Conservation (phyloP, 1,140 invertebrate species). For the Epicauta chinensis region DNA sequence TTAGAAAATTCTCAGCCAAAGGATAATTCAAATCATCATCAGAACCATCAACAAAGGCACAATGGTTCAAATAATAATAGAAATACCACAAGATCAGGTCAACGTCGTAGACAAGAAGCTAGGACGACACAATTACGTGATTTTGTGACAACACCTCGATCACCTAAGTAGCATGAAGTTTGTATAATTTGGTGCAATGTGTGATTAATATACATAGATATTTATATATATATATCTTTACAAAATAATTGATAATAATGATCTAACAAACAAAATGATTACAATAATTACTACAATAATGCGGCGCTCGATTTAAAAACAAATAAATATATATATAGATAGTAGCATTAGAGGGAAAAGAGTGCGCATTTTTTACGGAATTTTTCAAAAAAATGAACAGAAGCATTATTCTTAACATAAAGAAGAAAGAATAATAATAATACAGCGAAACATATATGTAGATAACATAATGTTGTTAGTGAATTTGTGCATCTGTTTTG, state of each 20-base stretch:
- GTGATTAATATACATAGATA: not conserved
- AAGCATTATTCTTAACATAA: no score
- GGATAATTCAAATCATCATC: not conserved
- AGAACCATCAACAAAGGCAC: slow-evolving; percentile 1
- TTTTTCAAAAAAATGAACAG: no score
- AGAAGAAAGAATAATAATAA: no score
- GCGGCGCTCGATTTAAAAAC: no score
- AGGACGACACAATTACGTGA: slow-evolving; percentile 33
- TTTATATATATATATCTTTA: not conserved
- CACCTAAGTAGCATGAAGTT: slow-evolving; percentile 31
- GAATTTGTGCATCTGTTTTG: slow-evolving; percentile 1
- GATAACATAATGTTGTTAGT: slow-evolving; percentile 3
- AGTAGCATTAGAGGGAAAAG: no score
- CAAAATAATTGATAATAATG: not conserved
- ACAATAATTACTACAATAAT: no score
- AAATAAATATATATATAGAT: no score
- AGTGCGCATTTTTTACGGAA: no score
- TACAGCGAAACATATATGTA: not conserved
- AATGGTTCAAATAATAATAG: slow-evolving; percentile 14
- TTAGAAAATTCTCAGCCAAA: not conserved
- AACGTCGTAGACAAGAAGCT: slow-evolving; percentile 31
- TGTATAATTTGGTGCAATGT: slow-evolving; percentile 3
- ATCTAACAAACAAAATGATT: not conserved
- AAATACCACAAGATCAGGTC: slow-evolving; percentile 11
- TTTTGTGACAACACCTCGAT: slow-evolving; percentile 30